Conservation (phyloP, 2,113 vertebrate species). For the Poeciliopsis retropinna region DNA sequence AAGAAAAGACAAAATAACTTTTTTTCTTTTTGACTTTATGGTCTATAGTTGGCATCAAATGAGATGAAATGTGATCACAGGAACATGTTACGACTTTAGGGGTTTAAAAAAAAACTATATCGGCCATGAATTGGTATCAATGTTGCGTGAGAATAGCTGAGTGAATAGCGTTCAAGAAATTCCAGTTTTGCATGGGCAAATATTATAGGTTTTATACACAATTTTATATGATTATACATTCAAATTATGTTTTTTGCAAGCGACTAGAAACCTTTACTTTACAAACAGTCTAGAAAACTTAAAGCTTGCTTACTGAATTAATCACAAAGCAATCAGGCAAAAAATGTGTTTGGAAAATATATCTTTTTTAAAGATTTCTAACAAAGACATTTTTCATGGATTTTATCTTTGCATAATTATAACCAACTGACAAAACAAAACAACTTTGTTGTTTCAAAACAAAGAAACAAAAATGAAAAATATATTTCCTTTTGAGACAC, state of each 20-base stretch:
- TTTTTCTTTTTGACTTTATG: no score
- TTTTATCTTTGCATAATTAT: background rate
- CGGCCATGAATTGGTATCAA: background rate
- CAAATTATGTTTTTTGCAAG: no score
- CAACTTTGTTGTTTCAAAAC: no score
- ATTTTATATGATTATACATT: no score
- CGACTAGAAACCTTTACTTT: no score
- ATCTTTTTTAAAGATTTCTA: background rate
- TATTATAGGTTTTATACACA: no score
- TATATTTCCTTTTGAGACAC: background rate
- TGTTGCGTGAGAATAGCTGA: background rate
- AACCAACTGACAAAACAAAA: background rate
- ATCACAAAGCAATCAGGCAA: background rate
- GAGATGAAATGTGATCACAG: no score
- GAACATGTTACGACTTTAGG: no score
- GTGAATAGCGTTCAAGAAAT: background rate
- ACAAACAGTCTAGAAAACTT: background rate
- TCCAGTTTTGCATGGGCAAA: background rate
- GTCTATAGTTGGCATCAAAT: no score
- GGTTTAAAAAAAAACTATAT: no score
- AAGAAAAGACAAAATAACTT: background rate
- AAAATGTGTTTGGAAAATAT: background rate
- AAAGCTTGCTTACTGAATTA: background rate
- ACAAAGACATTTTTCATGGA: background rate
- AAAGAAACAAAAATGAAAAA: background rate